Evolutionary conservation across 2,888 invertebrate species (phyloP), one percentile per base, ranked within the genome.

Genomic region (Ditula angustiorana): DNA sequence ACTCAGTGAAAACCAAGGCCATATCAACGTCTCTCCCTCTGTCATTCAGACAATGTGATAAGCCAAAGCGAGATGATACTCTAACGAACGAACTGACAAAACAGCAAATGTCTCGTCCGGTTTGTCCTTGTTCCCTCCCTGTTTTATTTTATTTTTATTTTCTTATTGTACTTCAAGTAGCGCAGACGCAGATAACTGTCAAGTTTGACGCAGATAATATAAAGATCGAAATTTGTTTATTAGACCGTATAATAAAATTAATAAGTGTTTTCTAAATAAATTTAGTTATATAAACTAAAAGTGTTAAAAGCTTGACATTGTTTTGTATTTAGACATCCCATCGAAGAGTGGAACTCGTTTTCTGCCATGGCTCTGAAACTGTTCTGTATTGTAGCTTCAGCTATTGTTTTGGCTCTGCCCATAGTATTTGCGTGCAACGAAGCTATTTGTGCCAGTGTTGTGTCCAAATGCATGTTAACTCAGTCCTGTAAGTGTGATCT

Each of bases 401-500:
- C 85, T 41, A 62, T 92, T 61, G 63, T 90, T 66, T 83, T 87
- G 73, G 74, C 86, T 56, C 80, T 89, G 65, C 88, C 90, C 1
- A 84, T 92, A 74, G 79, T 86, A 35, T 90, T 89, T 71, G 90
- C 92, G 23, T 99, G 99, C 86, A 98, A 99, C 85, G 98, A 99
- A 91, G 97, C 98, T 26, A 96, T 98, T 61, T 99, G 99, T 91
- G 99, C 97, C 21, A 98, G 98, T 79, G 96, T 98, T 60, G 99
- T 99, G 55, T 98, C 98, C 80, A 99, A 99, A 90, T 99, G 99
- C 87, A 96, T 99, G 95, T 93, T 99, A 69, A 98, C 98, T 11
- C 97, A 98, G 85, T 97, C 98, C 56, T 99, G 99, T 92, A 98
- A 98, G 86, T 99, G 99, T 88, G 98, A 99, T 84, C 93, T 98